Base-by-base conservation (phyloP, 2,797 vertebrate genomes). In the Coranthus polyacanthus region DNA sequence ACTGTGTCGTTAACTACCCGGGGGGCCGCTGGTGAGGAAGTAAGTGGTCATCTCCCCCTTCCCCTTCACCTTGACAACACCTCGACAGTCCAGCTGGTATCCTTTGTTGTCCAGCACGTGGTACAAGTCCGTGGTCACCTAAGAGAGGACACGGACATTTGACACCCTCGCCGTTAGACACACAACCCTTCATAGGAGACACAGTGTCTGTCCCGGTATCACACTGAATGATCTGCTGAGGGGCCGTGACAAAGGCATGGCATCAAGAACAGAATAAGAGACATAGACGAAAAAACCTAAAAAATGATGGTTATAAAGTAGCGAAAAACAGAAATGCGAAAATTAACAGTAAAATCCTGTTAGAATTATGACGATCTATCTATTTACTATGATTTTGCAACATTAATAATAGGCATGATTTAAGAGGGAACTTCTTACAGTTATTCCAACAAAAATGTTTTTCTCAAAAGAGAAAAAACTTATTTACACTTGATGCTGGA, bases 31-130 rank as follows among this genome's bases (percentile, higher is more conserved):
- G 45, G 95, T 98, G 89, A 98, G 96, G 92, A 98, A 99, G 85
- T 98, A 99, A 74, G 97, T 98, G 86, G 95, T 97, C 97, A 98
- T 99, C 87, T 98, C 97, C 21, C 97, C 97, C 81, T 99, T 99
- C 71, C 97, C 97, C 89, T 98, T 98, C 86, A 98, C 97, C 91
- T 98, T 98, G 81, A 98, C 94, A 53, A 98, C 85, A 42, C 97
- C 97, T 55, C 97, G 94, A 71, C 92, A 96, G 85, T 97, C 96
- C 92, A 98, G 90, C 88, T 92, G 91, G 87, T 99, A 99, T 78
- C 96, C 96, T 62, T 95, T 96, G 90, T 92, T 94, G 37, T 83
- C 93, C 89, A 99, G 91, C 79, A 97, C 95, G 79, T 96, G 95
- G 91, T 98, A 95, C 70, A 98, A 89, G 88, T 99, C 97, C 0